A percentile compares a stretch with the other conserved stretches of the same genome.
phyloP scores from a whole-genome alignment of 2,113 vertebrate genomes.

The Verasper variegatus region DNA sequence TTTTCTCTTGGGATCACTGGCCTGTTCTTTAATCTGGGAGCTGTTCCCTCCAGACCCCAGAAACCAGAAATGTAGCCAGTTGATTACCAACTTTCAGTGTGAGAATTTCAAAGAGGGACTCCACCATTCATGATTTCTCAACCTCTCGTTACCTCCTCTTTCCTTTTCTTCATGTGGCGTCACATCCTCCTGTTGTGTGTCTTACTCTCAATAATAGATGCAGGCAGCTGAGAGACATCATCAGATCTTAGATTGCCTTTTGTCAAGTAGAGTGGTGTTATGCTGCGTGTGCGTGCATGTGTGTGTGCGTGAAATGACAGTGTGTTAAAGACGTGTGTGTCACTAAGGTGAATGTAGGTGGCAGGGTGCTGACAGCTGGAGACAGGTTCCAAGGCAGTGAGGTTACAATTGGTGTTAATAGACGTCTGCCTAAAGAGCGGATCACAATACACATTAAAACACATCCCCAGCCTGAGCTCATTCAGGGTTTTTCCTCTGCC shows the following conservation, averaged over 20 bases:
- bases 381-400: slow-evolving; percentile 66
- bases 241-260: slow-evolving; percentile 43
- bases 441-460: slow-evolving; percentile 65
- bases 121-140: background rate
- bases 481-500: slow-evolving; percentile 4
- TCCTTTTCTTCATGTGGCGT: background rate
- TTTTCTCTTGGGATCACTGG: background rate
- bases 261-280: slow-evolving; percentile 29
- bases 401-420: slow-evolving; percentile 80
- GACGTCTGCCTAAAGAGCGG: slow-evolving; percentile 75
- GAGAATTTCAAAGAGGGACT: no score
- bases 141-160: background rate
- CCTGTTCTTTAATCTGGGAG: no score
- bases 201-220: slow-evolving; percentile 32
- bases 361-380: slow-evolving; percentile 72
- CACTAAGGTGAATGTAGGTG: slow-evolving; percentile 62
- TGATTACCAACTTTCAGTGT: background rate
- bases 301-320: slow-evolving; percentile 35
- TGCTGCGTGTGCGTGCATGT: slow-evolving; percentile 14
- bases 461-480: slow-evolving; percentile 10
- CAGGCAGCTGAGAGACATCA: slow-evolving; percentile 18
- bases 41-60: background rate
- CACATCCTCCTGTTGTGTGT: background rate
- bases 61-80: background rate
- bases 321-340: slow-evolving; percentile 62